Conservation (phyloP, 2,888 invertebrate species). For the Diadegma fenestrale region DNA sequence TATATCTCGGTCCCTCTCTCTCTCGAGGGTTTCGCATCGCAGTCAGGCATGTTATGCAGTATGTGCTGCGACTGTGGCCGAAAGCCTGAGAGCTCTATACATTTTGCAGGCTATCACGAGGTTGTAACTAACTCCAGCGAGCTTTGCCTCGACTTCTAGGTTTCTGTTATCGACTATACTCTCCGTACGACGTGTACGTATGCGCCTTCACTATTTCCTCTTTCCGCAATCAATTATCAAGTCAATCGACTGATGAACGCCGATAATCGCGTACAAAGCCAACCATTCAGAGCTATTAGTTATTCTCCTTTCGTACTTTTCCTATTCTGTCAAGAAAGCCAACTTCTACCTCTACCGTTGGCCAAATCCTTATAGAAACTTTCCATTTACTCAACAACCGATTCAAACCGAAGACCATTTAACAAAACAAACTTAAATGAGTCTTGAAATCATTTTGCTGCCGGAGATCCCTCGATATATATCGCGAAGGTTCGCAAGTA, state of each 20-base stretch:
- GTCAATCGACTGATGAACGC: conserved; percentile 46
- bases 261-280: conserved; percentile 23
- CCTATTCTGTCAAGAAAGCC: not conserved
- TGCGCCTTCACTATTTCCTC: not conserved
- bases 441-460: not conserved
- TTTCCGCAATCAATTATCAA: conserved; percentile 58
- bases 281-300: conserved; percentile 10
- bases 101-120: conserved; percentile 11
- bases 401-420: not conserved
- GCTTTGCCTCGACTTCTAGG: conserved; percentile 47
- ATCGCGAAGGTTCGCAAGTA: not conserved
- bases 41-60: conserved; percentile 9
- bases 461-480: not conserved
- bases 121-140: conserved; percentile 47
- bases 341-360: not conserved
- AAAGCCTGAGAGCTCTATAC: conserved; percentile 21
- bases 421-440: not conserved
- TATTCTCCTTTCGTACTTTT: conserved; percentile 1
- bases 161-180: conserved; percentile 53
- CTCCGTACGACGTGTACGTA: not conserved
- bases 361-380: not conserved
- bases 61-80: conserved; percentile 13
- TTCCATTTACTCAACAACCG: not conserved
- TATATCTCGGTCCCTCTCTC: conserved; percentile 11
- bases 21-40: not conserved